Conservation (phyloP, 2,797 vertebrate genomes). For the Acrossocheilus fasciatus region DNA sequence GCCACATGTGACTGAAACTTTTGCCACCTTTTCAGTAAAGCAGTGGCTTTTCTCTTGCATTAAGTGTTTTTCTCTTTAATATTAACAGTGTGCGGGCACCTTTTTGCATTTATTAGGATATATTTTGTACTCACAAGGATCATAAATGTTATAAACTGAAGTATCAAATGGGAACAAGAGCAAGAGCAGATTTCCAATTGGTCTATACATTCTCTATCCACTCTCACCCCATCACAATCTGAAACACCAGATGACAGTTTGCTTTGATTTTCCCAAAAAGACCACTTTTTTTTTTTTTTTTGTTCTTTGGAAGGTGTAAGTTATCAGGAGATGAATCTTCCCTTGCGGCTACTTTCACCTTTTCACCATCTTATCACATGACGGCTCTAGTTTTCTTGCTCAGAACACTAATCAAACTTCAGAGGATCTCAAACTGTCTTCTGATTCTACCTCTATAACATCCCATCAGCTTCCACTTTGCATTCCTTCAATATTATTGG, state of each 20-base stretch:
- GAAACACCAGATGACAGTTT: conserved; percentile 23
- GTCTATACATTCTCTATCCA: neutral
- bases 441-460: neutral
- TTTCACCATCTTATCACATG: neutral
- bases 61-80: neutral
- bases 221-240: conserved; percentile 9
- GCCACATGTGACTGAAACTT: neutral
- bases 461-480: neutral
- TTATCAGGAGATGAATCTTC: neutral
- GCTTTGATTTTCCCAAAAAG: neutral
- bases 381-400: neutral
- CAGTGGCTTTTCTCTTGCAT: neutral
- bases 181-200: neutral
- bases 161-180: neutral
- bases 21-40: neutral
- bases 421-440: neutral
- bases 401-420: conserved; percentile 3
- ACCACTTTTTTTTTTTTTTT: neutral
- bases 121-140: neutral
- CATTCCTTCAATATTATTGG: conserved; percentile 13
- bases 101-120: neutral
- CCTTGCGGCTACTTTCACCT: neutral
- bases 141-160: neutral
- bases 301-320: neutral
- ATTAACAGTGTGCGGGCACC: neutral